phyloP scores from a whole-genome alignment of 2,888 invertebrate species.

The Oligia strigilis region DNA sequence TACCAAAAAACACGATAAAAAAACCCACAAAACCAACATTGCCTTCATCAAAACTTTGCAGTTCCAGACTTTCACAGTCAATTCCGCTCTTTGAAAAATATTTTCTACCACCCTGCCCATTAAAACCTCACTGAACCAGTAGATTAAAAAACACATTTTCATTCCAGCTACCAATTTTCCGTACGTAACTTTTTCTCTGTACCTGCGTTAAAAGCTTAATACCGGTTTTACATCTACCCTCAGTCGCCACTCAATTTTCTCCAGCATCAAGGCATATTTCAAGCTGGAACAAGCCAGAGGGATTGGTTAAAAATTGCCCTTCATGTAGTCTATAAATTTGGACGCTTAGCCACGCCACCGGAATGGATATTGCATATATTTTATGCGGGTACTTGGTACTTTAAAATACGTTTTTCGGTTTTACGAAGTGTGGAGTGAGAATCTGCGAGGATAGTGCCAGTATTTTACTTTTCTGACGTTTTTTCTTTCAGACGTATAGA shows the following conservation, averaged over 20 bases:
- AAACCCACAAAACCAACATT: neutral
- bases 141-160: constrained; percentile 57
- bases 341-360: constrained; percentile 66
- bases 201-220: constrained; percentile 59
- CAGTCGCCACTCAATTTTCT: constrained; percentile 68
- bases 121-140: constrained; percentile 33
- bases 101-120: constrained; percentile 31
- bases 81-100: constrained; percentile 59
- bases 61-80: constrained; percentile 22
- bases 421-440: constrained; percentile 24
- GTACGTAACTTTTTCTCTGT: constrained; percentile 48
- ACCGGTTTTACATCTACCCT: constrained; percentile 57
- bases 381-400: constrained; percentile 50
- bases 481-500: neutral
- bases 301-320: constrained; percentile 85
- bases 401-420: constrained; percentile 60
- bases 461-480: neutral
- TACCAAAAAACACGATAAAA: neutral
- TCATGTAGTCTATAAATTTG: constrained; percentile 83
- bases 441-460: neutral
- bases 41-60: constrained; percentile 54
- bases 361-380: constrained; percentile 68
- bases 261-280: constrained; percentile 67
- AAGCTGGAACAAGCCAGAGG: constrained; percentile 76
- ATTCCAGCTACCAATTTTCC: constrained; percentile 49